Evolutionary conservation across 2,113 vertebrate species (phyloP).

Genomic region (Platysternon megacephalum): DNA sequence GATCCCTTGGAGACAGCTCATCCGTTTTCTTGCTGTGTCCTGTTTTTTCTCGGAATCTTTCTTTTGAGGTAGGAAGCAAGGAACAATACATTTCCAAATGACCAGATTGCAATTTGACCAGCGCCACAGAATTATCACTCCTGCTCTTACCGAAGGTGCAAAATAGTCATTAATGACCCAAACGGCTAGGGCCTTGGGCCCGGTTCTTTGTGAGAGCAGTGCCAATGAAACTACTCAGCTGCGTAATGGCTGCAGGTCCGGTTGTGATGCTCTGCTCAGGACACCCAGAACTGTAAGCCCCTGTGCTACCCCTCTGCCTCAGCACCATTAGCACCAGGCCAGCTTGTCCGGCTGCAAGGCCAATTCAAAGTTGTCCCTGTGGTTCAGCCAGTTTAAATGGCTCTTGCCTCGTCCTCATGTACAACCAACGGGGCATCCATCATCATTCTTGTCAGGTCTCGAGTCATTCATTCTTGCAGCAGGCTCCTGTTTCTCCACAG

Average conservation of each 20-base stretch:
- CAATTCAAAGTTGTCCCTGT: constrained; percentile 2
- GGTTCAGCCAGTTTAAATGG: constrained; percentile 41
- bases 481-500: constrained; percentile 69
- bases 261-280: too few species aligned
- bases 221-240: background rate
- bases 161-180: background rate
- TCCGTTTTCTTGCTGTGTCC: background rate
- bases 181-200: background rate
- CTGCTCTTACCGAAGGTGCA: background rate
- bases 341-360: background rate
- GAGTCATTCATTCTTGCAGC: constrained; percentile 7
- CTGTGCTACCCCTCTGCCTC: background rate
- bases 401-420: constrained; percentile 33
- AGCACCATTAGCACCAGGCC: background rate
- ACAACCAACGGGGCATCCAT: constrained; percentile 63
- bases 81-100: background rate
- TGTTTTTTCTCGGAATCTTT: background rate
- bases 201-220: background rate
- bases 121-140: background rate
- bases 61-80: background rate
- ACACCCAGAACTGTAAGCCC: background rate
- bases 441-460: constrained; percentile 73
- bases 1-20: background rate
- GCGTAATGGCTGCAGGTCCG: background rate
- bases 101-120: background rate